Conservation (phyloP, 2,113 vertebrate genomes). For the Ceuthmochares aereus region DNA sequence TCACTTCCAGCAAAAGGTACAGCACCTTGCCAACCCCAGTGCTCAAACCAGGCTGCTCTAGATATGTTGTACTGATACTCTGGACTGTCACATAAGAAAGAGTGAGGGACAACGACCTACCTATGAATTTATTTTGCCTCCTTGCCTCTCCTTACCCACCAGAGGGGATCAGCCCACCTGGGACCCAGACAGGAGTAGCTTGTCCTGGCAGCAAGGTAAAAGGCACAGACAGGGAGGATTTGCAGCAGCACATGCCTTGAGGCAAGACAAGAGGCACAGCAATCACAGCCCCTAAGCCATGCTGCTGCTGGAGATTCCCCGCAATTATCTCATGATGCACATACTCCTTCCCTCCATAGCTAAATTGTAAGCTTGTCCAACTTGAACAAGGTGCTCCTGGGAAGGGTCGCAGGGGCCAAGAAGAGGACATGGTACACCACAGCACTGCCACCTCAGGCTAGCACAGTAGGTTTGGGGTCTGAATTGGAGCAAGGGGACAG, state of each 20-base stretch:
- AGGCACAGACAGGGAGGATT: background rate
- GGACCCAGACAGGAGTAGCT: background rate
- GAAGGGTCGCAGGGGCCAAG: too few relatives aligned
- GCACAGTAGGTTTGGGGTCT: background rate
- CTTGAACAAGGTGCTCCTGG: background rate
- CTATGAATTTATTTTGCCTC: background rate
- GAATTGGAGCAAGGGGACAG: background rate
- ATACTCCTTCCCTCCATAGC: background rate
- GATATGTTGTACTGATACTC: accelerated
- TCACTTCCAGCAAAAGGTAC: background rate
- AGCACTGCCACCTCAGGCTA: background rate
- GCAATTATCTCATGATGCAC: background rate
- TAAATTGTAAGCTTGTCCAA: background rate
- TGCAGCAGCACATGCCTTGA: background rate
- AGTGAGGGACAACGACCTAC: background rate
- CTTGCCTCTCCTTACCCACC: background rate
- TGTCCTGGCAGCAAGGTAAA: background rate
- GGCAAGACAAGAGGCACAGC: background rate
- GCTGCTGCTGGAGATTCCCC: background rate
- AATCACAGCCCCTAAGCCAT: background rate
- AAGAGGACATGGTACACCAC: background rate
- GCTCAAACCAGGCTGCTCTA: background rate
- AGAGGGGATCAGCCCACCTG: background rate
- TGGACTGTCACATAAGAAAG: background rate
- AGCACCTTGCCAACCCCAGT: background rate